Base-by-base conservation (phyloP, 2,797 vertebrate species). In the Catamblyrhynchus diadema region DNA sequence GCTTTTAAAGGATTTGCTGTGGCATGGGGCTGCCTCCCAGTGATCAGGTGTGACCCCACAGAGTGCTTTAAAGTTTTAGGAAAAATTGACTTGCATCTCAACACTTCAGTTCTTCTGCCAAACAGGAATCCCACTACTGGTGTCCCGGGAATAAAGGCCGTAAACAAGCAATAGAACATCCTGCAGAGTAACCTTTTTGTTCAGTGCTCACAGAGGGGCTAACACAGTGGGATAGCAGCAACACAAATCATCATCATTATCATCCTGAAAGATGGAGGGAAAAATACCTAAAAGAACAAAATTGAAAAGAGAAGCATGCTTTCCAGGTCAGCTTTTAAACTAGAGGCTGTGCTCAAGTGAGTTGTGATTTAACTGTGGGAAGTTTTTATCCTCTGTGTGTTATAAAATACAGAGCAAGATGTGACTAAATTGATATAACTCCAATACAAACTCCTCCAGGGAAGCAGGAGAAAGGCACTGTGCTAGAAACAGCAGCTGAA, bases 181-280 rank as follows among this genome's bases (percentile, higher is more conserved):
- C 66, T 70, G 77, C 77, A 86, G 93, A 90, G 73, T 51, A 91
- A 79, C 80, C 65, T 90, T 91, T 93, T 75, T 83, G 60, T 66
- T 93, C 90, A 51, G 51, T 35, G 59, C 48, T 90, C 48, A 44
- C 33, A 59, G 35, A 88, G 66, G 25, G 39, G 62, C 77, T 88
- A 78, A 83, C 65, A 0, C 93, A 95, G 95, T 69, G 73, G 91
- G 94, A 75, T 2, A 88, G 77, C 85, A 81, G 82, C 54, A 92
- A 88, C 78, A 95, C 87, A 95, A 88, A 94, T 86, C 88, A 93
- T 90, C 50, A 12, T 91, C 90, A 87, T 88, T 91, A 90, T 69
- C 51, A 66, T 80, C 62, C 70, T 79, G 59, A 91, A 90, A 91
- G 94, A 91, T 15, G 67, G 81, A 91, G 42, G 61, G 75, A 41